Evolutionary conservation across 2,888 invertebrate genomes (phyloP).

Genomic region (Minunthozetes semirufus): DNA sequence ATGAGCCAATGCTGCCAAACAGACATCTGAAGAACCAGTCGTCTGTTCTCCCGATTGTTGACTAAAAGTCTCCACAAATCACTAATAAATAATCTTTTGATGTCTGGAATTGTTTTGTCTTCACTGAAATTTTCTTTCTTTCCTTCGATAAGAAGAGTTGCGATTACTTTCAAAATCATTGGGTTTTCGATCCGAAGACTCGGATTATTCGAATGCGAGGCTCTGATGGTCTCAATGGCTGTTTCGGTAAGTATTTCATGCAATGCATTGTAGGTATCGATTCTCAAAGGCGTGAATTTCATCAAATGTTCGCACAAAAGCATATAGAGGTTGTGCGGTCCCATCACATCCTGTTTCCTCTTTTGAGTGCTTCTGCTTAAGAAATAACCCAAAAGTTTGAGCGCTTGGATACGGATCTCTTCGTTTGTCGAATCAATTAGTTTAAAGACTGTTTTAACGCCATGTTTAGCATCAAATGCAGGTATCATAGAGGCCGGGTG

Average conservation of each 20-base stretch:
- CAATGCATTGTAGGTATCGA: slow-evolving; percentile 95
- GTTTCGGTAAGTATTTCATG: slow-evolving; percentile 63
- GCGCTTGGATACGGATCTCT: slow-evolving; percentile 84
- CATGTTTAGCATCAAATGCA: slow-evolving; percentile 94
- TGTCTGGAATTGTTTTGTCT: slow-evolving; percentile 45
- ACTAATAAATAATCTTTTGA: slow-evolving; percentile 76
- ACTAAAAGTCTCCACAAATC: slow-evolving; percentile 98
- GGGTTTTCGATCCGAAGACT: slow-evolving; percentile 47
- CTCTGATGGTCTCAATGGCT: slow-evolving; percentile 32
- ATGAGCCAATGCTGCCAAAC: slow-evolving; percentile 99
- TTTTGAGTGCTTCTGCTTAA: slow-evolving; percentile 96
- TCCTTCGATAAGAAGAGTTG: slow-evolving; percentile 90
- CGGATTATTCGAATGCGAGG: slow-evolving; percentile 25
- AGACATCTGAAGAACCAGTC: slow-evolving; percentile 88
- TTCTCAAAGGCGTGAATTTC: slow-evolving; percentile 78
- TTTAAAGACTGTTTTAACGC: slow-evolving; percentile 92
- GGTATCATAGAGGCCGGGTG: slow-evolving; percentile 99
- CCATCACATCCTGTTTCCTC: slow-evolving; percentile 98
- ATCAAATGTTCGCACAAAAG: slow-evolving; percentile 85
- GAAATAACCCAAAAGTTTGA: slow-evolving; percentile 95
- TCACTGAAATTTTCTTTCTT: slow-evolving; percentile 53
- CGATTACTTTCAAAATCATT: slow-evolving; percentile 98
- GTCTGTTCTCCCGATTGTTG: slow-evolving; percentile 89
- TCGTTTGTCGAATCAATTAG: slow-evolving; percentile 91
- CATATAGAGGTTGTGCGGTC: slow-evolving; percentile 95